These are phyloP conservation scores for Mungos mungo DNA, from an alignment of 2,113 vertebrate species.

Conservation along the genomic window DNA sequence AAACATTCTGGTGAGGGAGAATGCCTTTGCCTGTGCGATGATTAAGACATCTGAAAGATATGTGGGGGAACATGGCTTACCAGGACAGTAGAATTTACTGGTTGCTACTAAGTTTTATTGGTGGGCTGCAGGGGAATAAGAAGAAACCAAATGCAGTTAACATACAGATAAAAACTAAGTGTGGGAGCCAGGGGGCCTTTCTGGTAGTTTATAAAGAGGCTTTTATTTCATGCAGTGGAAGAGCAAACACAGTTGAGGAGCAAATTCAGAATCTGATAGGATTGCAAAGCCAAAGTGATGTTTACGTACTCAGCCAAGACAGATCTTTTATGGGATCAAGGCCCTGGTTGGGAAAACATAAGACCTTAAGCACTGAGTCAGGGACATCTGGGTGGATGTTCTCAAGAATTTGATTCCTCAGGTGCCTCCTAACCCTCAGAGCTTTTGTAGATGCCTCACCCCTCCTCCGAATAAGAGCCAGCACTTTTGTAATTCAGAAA, in stretches of 20 bases:
- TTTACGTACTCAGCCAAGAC: neutral
- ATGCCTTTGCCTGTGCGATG: neutral
- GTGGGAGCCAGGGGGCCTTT: neutral
- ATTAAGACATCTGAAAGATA: neutral
- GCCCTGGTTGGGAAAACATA: neutral
- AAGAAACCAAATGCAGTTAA: neutral
- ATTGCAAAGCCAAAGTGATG: neutral
- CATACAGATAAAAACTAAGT: neutral
- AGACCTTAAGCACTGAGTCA: neutral
- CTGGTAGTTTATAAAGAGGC: neutral
- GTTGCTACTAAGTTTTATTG: neutral
- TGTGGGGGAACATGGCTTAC: neutral
- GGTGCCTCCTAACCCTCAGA: neutral
- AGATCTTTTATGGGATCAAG: neutral
- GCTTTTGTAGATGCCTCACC: neutral
- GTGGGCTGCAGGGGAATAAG: neutral
- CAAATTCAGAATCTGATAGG: neutral
- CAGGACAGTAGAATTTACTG: neutral
- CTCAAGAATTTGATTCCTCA: neutral
- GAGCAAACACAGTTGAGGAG: neutral
- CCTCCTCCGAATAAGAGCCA: neutral
- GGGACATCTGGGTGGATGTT: neutral
- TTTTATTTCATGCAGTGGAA: neutral
- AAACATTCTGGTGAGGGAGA: neutral
- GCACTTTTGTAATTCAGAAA: neutral